These are phyloP conservation scores for Centropus unirufus DNA, from an alignment of 2,113 vertebrate genomes.

Conservation along the genomic window DNA sequence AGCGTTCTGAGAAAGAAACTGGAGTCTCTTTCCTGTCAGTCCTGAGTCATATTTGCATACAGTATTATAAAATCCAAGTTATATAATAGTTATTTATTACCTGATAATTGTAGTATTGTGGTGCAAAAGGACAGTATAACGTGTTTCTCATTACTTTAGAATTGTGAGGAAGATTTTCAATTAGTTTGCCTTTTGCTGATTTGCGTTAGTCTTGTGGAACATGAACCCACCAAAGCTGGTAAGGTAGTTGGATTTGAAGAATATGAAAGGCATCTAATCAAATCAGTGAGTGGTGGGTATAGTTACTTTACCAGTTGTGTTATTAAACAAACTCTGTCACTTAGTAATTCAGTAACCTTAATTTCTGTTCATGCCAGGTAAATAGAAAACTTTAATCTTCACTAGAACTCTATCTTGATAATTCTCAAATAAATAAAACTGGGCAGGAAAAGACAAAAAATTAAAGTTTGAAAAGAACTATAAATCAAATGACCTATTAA, in stretches of 20 bases:
- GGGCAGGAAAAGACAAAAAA: not conserved
- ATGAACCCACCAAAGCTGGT: not conserved
- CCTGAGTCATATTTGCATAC: not conserved
- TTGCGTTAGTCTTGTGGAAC: not conserved
- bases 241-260: not conserved
- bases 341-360: not conserved
- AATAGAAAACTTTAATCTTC: not conserved
- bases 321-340: not conserved
- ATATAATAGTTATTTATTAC: not conserved
- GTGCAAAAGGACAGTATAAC: not conserved
- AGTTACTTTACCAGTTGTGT: not conserved
- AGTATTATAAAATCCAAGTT: not conserved
- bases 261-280: not conserved
- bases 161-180: not conserved
- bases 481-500: not conserved
- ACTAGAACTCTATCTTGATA: not conserved
- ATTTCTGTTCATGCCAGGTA: not conserved
- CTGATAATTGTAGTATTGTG: not conserved
- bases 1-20: not conserved
- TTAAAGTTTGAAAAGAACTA: not conserved
- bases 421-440: not conserved
- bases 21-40: not conserved
- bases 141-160: not conserved
- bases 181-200: constrained; percentile 10
- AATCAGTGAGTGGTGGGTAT: not conserved